Evolutionary conservation across 2,113 vertebrate species (phyloP).

Genomic region (Cygnus buccinator): DNA sequence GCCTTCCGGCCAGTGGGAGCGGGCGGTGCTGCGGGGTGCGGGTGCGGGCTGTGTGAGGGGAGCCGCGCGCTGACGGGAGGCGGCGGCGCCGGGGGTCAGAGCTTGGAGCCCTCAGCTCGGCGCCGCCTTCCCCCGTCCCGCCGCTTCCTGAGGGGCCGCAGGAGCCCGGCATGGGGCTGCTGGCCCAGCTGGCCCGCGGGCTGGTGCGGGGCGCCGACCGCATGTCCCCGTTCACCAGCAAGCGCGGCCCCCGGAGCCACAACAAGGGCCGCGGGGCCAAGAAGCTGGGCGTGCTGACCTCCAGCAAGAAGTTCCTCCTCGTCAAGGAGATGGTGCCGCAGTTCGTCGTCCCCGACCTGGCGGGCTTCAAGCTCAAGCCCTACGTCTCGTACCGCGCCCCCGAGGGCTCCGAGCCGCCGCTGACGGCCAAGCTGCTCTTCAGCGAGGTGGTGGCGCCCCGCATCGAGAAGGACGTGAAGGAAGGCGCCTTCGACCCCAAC

Average conservation of each 20-base stretch:
- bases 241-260: slow-evolving; percentile 86
- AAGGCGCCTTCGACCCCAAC: slow-evolving; percentile 76
- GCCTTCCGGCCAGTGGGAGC: too few relatives aligned
- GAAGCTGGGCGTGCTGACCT: slow-evolving; percentile 72
- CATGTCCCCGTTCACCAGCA: slow-evolving; percentile 90
- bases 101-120: too few relatives aligned
- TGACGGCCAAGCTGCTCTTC: slow-evolving; percentile 86
- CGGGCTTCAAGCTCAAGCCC: slow-evolving; percentile 87
- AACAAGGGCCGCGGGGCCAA: slow-evolving; percentile 84
- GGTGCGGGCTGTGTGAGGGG: rapidly evolving
- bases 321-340: slow-evolving; percentile 86
- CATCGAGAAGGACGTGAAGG: slow-evolving; percentile 84
- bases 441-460: slow-evolving; percentile 79
- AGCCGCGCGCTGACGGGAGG: rapidly evolving
- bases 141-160: rapidly evolving
- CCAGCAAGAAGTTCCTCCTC: slow-evolving; percentile 79
- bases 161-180: slow-evolving; percentile 83
- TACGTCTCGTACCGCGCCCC: slow-evolving; percentile 90
- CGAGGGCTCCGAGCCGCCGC: slow-evolving; percentile 71
- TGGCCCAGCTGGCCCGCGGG: slow-evolving; percentile 80
- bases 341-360: slow-evolving; percentile 86
- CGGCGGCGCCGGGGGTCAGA: not conserved
- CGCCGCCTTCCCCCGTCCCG: too few relatives aligned
- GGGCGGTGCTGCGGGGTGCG: too few relatives aligned
- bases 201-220: slow-evolving; percentile 89